Evolutionary conservation across 2,888 invertebrate genomes (phyloP).

Genomic region (Galeopsomyia nigrocyanea): DNA sequence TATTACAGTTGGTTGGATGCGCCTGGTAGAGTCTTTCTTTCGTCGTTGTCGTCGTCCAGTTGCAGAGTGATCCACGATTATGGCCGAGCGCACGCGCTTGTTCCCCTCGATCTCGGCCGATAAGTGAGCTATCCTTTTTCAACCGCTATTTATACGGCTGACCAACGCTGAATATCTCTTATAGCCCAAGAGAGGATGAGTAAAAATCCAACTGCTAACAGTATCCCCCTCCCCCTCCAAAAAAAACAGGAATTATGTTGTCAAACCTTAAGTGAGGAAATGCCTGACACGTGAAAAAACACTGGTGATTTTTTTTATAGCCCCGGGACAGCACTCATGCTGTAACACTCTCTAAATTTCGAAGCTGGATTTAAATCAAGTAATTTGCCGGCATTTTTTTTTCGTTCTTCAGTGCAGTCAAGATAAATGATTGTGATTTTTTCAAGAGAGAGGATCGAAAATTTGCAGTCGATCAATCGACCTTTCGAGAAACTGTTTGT

Average conservation of each 20-base stretch:
- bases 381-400: too few relatives aligned
- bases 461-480: too few relatives aligned
- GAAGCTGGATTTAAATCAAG: too few relatives aligned
- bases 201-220: slow-evolving; percentile 23
- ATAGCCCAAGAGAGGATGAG: slow-evolving; percentile 41
- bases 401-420: too few relatives aligned
- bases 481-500: too few relatives aligned
- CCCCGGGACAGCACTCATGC: too few relatives aligned
- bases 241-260: slow-evolving; percentile 35
- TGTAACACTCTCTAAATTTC: too few relatives aligned
- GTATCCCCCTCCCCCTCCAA: slow-evolving; percentile 16
- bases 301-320: too few relatives aligned
- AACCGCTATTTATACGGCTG: slow-evolving; percentile 45
- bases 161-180: slow-evolving; percentile 53
- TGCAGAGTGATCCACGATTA: slow-evolving; percentile 63
- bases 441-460: too few relatives aligned
- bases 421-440: too few relatives aligned
- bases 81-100: slow-evolving; percentile 57
- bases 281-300: too few relatives aligned
- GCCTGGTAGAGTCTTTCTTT: slow-evolving; percentile 41
- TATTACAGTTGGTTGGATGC: slow-evolving; percentile 21
- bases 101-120: slow-evolving; percentile 58
- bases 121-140: slow-evolving; percentile 57
- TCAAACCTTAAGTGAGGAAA: slow-evolving; percentile 17
- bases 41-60: slow-evolving; percentile 51